Base-by-base conservation (phyloP, 2,888 invertebrate genomes). In the Fabriciana adippe region DNA sequence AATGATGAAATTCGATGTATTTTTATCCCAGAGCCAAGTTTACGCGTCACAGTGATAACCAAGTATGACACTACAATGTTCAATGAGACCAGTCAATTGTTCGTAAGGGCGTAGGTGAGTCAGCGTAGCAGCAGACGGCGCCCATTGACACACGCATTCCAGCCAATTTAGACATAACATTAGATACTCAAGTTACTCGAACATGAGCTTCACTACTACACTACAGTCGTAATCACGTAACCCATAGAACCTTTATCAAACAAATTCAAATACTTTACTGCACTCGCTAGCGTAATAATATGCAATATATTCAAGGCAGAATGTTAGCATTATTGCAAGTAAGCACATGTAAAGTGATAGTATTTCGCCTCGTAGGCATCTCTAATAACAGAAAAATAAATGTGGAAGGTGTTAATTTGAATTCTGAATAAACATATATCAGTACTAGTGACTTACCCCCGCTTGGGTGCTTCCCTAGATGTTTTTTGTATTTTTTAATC, bases 81-180 rank as follows among this genome's bases (percentile, higher is more conserved):
- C 56, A 56, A 35, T 56, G 35, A 64, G 48, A 56, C 5, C 66
- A 35, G 31, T 48, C 63, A 62, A 63, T 67, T 57, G 64, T 56
- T 56, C 55, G 31, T 55, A 56, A 55, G 48, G 31, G 48, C 41
- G 55, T n/a, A 13, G 8, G 21, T 70, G 65, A 68, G 62, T 70
- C 64, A 68, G 57, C 16, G 18, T 57, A 65, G 61, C 16, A n/a
- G 67, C 67, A 47, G 31, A 35, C 35, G 69, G 53, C 62, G 64
- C 64, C 67, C 48, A 51, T 64, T 67, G 61, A 70, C 64, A 56
- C 47, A 66, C 63, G 55, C 67, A 68, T 70, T 70, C 68, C 67
- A 53, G 54, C 56, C 61, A 54, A 64, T 67, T 67, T 61, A 67
- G 48, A 65, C 61, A 64, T 48, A 48, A 55, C 60, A 50, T 48